A percentile compares a stretch with the other conserved stretches of the same genome.
Evolutionary conservation across 2,797 vertebrate genomes (phyloP).

Genomic region (Neopelma chrysocephalum): DNA sequence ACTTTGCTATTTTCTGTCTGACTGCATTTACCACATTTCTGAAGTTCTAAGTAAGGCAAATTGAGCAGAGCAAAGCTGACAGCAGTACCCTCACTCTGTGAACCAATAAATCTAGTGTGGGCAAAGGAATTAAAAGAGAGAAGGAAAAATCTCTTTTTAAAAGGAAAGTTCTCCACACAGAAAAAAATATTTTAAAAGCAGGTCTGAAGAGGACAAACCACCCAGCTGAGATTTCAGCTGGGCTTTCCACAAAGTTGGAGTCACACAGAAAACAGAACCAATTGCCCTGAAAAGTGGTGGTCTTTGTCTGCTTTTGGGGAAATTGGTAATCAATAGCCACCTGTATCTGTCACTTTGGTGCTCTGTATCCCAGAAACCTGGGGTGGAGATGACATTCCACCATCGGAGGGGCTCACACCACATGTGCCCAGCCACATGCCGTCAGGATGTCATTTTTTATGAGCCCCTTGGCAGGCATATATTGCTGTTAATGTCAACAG

Average conservation of each 20-base stretch:
- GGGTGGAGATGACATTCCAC: neutral
- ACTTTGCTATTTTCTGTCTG: neutral
- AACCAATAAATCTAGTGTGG: neutral
- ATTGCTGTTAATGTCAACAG: neutral
- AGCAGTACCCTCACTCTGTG: neutral
- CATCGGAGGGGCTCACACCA: neutral
- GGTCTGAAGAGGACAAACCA: neutral
- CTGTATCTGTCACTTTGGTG: neutral
- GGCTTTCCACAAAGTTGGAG: neutral
- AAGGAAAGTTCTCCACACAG: neutral
- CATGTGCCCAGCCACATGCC: neutral
- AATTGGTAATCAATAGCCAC: neutral
- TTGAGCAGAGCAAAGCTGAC: neutral
- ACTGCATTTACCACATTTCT: neutral
- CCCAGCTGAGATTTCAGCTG: neutral
- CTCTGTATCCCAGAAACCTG: neutral
- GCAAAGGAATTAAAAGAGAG: neutral
- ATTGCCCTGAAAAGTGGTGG: neutral
- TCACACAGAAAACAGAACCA: neutral
- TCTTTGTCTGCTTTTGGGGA: neutral
- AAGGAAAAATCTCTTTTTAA: neutral
- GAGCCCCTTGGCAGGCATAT: accelerated
- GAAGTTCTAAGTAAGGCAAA: neutral
- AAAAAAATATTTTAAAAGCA: neutral
- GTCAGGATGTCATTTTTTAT: accelerated